These are phyloP conservation scores for Danio kyathit DNA, from an alignment of 2,797 vertebrate species.

Conservation along the genomic window DNA sequence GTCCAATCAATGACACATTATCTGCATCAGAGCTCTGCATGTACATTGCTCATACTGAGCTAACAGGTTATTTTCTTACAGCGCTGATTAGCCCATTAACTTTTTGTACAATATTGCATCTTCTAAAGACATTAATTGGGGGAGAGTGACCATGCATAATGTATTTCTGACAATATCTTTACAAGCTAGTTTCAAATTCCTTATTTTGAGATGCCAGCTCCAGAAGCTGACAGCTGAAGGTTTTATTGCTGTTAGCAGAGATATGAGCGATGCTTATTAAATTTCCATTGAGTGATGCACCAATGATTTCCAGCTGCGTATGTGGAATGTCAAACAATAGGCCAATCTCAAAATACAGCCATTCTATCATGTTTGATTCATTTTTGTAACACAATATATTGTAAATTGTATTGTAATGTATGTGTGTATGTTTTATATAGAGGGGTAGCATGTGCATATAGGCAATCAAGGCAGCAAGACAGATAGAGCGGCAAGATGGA, in stretches of 20 bases:
- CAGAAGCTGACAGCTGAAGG: neutral
- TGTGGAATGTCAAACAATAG: conserved; percentile 4
- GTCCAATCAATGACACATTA: conserved; percentile 33
- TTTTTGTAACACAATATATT: no score
- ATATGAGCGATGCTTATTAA: conserved; percentile 33
- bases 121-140: conserved; percentile 16
- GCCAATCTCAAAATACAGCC: neutral
- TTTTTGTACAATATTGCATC: conserved; percentile 24
- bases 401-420: no score
- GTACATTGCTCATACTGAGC: neutral
- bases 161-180: neutral
- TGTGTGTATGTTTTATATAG: no score
- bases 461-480: no score
- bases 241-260: conserved; percentile 20
- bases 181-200: conserved; percentile 12
- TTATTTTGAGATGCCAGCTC: neutral
- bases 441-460: no score
- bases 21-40: conserved; percentile 11
- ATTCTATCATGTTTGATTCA: no score
- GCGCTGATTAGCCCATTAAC: neutral
- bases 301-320: conserved; percentile 7
- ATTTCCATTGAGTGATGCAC: conserved; percentile 23
- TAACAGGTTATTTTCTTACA: conserved; percentile 23
- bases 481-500: no score
- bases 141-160: conserved; percentile 39